Evolutionary conservation across 2,888 invertebrate species (phyloP).

Genomic region (Thera obeliscata): DNA sequence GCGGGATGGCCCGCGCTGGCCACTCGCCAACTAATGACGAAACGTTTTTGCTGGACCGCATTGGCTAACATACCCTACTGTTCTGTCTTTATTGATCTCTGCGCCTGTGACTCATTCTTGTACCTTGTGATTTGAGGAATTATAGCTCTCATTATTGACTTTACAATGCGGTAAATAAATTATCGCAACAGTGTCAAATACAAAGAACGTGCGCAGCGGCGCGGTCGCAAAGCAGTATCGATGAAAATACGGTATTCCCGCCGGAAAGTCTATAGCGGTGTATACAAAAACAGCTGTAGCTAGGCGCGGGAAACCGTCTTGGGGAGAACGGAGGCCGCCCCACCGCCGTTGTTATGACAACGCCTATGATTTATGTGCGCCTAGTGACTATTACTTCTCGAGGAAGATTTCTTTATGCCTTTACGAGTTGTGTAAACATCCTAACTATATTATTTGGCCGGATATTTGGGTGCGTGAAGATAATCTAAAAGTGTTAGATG

Average conservation of each 20-base stretch:
- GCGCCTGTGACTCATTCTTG: conserved; percentile 25
- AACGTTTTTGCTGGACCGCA: conserved; percentile 53
- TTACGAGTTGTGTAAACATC: conserved; percentile 35
- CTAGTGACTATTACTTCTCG: conserved; percentile 56
- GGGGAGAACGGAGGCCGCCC: conserved; percentile 57
- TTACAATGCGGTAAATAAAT: conserved; percentile 13
- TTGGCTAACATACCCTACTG: conserved; percentile 49
- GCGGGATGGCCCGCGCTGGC: conserved; percentile 51
- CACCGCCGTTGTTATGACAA: conserved; percentile 68
- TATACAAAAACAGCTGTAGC: conserved; percentile 68
- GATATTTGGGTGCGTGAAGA: no score
- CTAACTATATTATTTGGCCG: conserved; percentile 18
- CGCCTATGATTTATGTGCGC: conserved; percentile 70
- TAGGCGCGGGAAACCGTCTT: conserved; percentile 66
- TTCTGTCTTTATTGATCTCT: conserved; percentile 37
- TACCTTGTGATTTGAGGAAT: conserved; percentile 3
- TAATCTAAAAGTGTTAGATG: no score
- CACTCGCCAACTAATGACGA: conserved; percentile 61
- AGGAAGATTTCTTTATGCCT: conserved; percentile 35
- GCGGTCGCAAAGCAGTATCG: conserved; percentile 49
- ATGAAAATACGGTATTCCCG: conserved; percentile 59
- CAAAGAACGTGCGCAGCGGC: conserved; percentile 30
- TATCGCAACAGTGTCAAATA: conserved; percentile 22
- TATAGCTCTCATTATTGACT: conserved; percentile 7
- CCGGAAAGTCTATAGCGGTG: conserved; percentile 61